Conservation (phyloP, 30 jellyfish, hydroid and myxozoan genomes). For the Pelagia noctiluca region DNA sequence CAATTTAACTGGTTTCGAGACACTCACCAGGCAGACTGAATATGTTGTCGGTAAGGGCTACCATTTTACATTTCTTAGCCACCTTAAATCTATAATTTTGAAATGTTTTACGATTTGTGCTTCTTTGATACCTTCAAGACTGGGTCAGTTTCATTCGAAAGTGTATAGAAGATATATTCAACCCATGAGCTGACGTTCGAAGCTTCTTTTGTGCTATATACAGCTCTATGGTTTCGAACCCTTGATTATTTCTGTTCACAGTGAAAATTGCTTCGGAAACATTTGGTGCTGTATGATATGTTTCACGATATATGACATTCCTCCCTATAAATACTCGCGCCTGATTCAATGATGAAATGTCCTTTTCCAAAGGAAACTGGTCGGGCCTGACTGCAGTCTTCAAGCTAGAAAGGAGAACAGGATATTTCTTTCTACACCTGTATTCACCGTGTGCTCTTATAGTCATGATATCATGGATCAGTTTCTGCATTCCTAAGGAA, state of each 20-base stretch:
- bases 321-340: too few relatives aligned
- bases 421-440: conserved; percentile 83
- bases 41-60: conserved; percentile 83
- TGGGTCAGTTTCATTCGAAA: too few relatives aligned
- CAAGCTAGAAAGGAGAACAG: conserved; percentile 82
- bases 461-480: conserved; percentile 91
- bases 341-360: too few relatives aligned
- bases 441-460: conserved; percentile 94
- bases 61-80: background rate
- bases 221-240: too few relatives aligned
- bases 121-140: too few relatives aligned
- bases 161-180: too few relatives aligned
- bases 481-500: conserved; percentile 92
- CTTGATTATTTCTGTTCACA: too few relatives aligned
- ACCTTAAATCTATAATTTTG: too few relatives aligned
- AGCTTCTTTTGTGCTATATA: too few relatives aligned
- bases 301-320: too few relatives aligned
- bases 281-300: background rate
- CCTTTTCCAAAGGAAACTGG: conserved; percentile 72
- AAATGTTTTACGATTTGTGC: too few relatives aligned
- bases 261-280: background rate
- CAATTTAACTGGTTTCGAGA: conserved; percentile 80
- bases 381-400: conserved; percentile 85
- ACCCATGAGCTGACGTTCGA: too few relatives aligned
- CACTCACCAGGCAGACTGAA: conserved; percentile 60